Percentiles rank a stretch among this genome's conserved stretches.
These are phyloP conservation scores for Epistrophe eligans DNA, from an alignment of 2,888 invertebrate species.

Conservation along the genomic window DNA sequence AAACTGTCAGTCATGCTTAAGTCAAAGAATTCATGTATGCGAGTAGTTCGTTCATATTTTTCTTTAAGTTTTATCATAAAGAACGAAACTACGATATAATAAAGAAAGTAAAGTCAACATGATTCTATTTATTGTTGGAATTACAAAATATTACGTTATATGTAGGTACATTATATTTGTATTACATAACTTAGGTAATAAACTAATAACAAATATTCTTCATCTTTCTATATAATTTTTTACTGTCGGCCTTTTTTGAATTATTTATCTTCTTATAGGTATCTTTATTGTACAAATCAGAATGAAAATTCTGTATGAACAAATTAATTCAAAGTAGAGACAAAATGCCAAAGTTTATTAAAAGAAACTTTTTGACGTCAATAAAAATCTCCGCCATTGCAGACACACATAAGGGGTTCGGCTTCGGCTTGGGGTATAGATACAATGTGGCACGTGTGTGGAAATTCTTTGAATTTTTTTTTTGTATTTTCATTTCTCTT, in stretches of 20 bases:
- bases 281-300: constrained; percentile 1
- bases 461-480: not conserved
- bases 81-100: not conserved
- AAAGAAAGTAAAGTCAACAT: too few relatives aligned
- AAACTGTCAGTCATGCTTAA: too few relatives aligned
- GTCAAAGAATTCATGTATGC: too few relatives aligned
- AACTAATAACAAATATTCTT: not conserved
- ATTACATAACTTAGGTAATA: not conserved
- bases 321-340: constrained; percentile 14
- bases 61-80: not conserved
- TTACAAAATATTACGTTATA: too few relatives aligned
- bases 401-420: not conserved
- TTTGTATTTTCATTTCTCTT: not conserved
- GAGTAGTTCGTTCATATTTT: not conserved
- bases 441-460: constrained; percentile 20
- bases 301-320: not conserved
- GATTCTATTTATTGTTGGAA: too few relatives aligned
- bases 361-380: constrained; percentile 24
- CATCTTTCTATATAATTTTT: not conserved
- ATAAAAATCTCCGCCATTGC: constrained; percentile 2
- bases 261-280: not conserved
- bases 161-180: not conserved
- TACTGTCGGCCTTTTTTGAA: not conserved
- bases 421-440: not conserved
- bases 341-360: constrained; percentile 39